phyloP scores from a whole-genome alignment of 2,888 invertebrate genomes.

The Trissonchulus latispiculum region DNA sequence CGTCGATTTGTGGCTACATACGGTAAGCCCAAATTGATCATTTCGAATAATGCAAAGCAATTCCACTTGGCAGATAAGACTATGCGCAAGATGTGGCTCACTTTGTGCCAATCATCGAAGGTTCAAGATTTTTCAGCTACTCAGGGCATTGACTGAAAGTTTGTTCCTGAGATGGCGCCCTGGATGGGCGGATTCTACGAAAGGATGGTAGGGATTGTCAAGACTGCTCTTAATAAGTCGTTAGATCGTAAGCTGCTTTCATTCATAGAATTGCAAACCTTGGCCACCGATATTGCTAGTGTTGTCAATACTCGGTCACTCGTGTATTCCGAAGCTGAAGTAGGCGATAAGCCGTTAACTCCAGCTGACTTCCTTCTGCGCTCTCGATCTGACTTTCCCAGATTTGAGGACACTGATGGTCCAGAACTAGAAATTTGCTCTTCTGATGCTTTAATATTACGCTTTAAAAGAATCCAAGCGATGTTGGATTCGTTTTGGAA shows the following conservation, averaged over 20 bases:
- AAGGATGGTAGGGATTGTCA: conserved; percentile 6
- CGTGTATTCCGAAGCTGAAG: background rate
- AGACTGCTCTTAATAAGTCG: conserved; percentile 6
- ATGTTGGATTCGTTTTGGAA: conserved; percentile 16
- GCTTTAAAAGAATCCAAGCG: conserved; percentile 4
- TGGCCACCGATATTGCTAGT: conserved; percentile 1
- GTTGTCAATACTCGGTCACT: conserved; percentile 13
- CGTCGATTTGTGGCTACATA: conserved; percentile 10
- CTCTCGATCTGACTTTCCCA: background rate
- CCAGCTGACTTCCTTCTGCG: background rate
- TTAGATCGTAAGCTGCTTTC: background rate
- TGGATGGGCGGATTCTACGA: conserved; percentile 18
- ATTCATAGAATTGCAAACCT: conserved; percentile 11
- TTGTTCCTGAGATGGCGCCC: conserved; percentile 14
- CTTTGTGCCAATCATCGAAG: background rate
- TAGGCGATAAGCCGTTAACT: background rate
- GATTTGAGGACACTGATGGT: background rate
- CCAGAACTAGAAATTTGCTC: conserved; percentile 5
- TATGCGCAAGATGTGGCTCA: background rate
- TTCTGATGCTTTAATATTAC: background rate
- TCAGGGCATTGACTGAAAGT: conserved; percentile 9
- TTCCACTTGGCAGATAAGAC: background rate
- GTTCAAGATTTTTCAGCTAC: background rate
- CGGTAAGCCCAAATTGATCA: conserved; percentile 12
- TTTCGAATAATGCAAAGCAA: conserved; percentile 15